Base-by-base conservation (phyloP, 1,140 invertebrate species). In the Heliconius melpomene region DNA sequence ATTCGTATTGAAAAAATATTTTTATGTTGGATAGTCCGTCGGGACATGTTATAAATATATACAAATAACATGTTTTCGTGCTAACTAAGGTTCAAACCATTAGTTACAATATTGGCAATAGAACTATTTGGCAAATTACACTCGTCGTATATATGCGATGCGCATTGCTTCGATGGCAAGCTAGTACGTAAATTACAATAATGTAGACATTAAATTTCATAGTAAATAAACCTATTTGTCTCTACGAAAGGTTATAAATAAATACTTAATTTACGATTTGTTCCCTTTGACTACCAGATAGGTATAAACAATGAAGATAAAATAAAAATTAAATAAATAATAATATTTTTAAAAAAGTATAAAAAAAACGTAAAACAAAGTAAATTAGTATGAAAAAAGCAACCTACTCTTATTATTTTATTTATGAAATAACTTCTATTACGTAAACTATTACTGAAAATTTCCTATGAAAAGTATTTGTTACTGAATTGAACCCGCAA, bases 51-150 rank as follows among this genome's bases (percentile, higher is more conserved):
- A 57, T 57, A 52, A 20, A 57, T 2, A 11, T 57, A 57, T 57
- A n/a, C 2, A 57, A 26, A 66, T 29, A 6, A 26, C 23, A 66
- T 66, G 11, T 26, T 66, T 9, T 29, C 50, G 8, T 7, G 54
- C 7, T 26, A 29, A 29, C 60, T 66, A 18, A 29, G 23, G 13
- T 11, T 29, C 60, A 29, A 26, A 3, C 13, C 26, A 66, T 66
- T 66, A 66, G 3, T 66, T 66, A 2, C 13, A 29, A 29, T 29
- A 66, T 77, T 77, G 75, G 75, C 75, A 46, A 13, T 40, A 29
- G n/a, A 50, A 77, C 60, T 7, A 66, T 71, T 77, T 77, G 75
- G 60, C 75, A 70, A 77, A 77, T 70, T 70, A 77, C 46, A 32
- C 38, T 26, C 36, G 60, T 57, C 18, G 57, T 77, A 32, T 77